Evolutionary conservation across 2,797 vertebrate genomes (phyloP).

Genomic region (Phataginus tricuspis): DNA sequence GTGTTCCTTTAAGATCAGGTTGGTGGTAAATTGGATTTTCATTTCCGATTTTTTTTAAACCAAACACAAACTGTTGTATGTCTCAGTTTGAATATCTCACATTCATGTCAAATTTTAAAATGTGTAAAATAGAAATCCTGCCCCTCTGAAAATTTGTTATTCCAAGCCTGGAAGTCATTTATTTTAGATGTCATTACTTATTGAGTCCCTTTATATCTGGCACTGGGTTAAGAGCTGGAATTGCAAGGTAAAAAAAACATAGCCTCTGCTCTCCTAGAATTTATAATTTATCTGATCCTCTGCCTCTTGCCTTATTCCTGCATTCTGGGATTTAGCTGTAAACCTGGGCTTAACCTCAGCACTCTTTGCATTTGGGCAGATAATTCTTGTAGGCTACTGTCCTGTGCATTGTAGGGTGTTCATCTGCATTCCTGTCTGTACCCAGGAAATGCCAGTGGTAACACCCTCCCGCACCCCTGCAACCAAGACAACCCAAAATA

Average conservation of each 20-base stretch:
- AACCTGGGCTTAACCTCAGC: neutral
- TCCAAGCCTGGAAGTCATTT: neutral
- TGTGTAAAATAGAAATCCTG: conserved; percentile 7
- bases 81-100: neutral
- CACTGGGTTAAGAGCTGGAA: neutral
- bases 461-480: neutral
- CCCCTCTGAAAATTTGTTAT: conserved; percentile 2
- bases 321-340: neutral
- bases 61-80: neutral
- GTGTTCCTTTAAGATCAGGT: neutral
- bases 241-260: neutral
- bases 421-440: neutral
- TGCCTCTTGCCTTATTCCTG: neutral
- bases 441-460: neutral
- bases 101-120: conserved; percentile 13
- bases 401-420: neutral
- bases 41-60: neutral
- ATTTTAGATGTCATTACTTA: neutral
- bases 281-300: neutral
- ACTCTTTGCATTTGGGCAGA: neutral
- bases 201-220: neutral
- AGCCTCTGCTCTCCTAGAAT: neutral
- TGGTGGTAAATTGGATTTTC: neutral
- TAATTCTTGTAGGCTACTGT: neutral
- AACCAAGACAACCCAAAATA: neutral